Evolutionary conservation across 2,113 vertebrate species (phyloP).

Genomic region (Callorhinus ursinus): DNA sequence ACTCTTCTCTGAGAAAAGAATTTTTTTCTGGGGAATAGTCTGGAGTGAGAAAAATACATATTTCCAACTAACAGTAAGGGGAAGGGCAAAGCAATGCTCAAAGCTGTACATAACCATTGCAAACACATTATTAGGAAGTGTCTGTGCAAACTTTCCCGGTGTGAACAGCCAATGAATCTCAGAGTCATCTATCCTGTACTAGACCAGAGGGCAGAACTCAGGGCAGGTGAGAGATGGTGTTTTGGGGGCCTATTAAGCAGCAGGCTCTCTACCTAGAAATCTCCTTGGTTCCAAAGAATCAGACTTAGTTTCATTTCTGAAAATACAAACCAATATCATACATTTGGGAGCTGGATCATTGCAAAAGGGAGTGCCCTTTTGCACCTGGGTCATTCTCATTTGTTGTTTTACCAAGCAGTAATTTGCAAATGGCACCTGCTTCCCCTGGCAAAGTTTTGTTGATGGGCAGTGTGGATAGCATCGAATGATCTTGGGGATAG

Average conservation of each 20-base stretch:
- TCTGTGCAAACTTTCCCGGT: not conserved
- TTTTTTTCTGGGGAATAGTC: not conserved
- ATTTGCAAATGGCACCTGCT: not conserved
- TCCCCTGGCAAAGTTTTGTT: not conserved
- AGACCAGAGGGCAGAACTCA: not conserved
- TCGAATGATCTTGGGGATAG: not conserved
- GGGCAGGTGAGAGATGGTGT: not conserved
- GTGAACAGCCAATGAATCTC: not conserved
- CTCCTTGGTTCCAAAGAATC: not conserved
- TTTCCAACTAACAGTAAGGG: not conserved
- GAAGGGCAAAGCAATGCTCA: not conserved
- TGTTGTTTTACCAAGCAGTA: not conserved
- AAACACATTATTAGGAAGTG: not conserved
- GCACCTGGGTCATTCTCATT: not conserved
- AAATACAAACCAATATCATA: not conserved
- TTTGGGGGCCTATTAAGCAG: not conserved
- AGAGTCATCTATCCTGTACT: not conserved
- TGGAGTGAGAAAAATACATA: not conserved
- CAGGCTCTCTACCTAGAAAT: not conserved
- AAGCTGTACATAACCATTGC: not conserved
- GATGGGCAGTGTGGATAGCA: not conserved
- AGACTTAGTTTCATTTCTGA: not conserved
- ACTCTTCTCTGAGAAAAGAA: slow-evolving; percentile 25
- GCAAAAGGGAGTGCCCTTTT: not conserved
- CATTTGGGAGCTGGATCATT: not conserved